Conservation (phyloP, 2,113 vertebrate species). For the Carassius carassius region DNA sequence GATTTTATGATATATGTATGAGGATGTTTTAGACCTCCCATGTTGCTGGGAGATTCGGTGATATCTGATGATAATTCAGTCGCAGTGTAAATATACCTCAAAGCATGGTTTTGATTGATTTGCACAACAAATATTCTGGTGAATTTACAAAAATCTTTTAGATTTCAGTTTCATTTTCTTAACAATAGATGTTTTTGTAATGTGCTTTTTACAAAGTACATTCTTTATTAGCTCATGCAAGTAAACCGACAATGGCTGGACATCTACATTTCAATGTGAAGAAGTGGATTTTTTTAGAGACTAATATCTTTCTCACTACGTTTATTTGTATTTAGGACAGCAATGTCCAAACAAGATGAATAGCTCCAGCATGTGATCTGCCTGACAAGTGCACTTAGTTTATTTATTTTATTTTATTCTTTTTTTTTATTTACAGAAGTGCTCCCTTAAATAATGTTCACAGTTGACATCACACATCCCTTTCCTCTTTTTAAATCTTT, state of each 20-base stretch:
- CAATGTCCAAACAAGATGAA: not conserved
- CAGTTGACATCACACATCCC: not conserved
- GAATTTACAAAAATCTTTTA: not conserved
- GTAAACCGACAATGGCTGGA: not conserved
- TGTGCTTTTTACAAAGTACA: slow-evolving; percentile 17
- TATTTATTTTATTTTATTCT: not conserved
- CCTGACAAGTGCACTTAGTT: slow-evolving; percentile 27
- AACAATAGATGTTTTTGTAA: not conserved
- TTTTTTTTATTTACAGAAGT: not conserved
- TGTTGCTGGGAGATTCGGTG: not conserved
- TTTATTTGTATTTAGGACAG: not conserved
- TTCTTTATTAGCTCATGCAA: slow-evolving; percentile 5
- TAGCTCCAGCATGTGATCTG: slow-evolving; percentile 27
- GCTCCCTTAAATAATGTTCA: not conserved
- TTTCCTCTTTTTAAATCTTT: not conserved
- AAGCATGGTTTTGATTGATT: not conserved
- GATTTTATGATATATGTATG: slow-evolving; percentile 3
- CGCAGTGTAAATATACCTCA: not conserved
- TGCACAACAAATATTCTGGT: slow-evolving; percentile 8
- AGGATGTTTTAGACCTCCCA: slow-evolving; percentile 14
- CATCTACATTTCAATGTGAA: not conserved
- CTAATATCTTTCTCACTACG: not conserved
- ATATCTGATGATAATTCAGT: not conserved
- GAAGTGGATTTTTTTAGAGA: not conserved
- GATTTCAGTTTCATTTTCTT: not conserved